Evolutionary conservation across 2,113 vertebrate species (phyloP).

Genomic region (Probosciger aterrimus): DNA sequence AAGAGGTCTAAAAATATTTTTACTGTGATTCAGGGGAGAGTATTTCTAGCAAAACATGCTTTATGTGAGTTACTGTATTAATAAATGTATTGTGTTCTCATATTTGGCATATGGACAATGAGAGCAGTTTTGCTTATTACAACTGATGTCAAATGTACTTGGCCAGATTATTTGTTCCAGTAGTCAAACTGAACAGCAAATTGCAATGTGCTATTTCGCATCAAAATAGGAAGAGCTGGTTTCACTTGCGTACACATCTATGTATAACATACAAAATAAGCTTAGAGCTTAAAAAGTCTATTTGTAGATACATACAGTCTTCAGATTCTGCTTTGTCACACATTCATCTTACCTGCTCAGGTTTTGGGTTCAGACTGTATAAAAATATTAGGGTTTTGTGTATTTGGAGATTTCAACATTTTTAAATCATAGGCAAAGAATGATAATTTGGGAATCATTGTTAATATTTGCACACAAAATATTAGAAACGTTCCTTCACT

Average conservation of each 20-base stretch:
- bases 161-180: slow-evolving; percentile 10
- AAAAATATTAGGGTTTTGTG: not conserved
- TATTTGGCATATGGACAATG: not conserved
- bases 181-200: not conserved
- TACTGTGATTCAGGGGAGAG: not conserved
- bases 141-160: slow-evolving; percentile 1
- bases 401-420: not conserved
- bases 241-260: not conserved
- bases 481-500: not conserved
- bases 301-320: not conserved
- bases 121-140: not conserved
- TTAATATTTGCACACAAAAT: not conserved
- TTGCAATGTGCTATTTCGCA: not conserved
- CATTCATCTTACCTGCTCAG: not conserved
- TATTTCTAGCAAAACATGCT: not conserved
- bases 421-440: not conserved
- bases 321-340: not conserved
- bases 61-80: not conserved
- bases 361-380: not conserved
- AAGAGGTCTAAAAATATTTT: slow-evolving; percentile 22
- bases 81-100: not conserved
- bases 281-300: not conserved
- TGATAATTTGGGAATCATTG: not conserved
- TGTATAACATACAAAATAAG: not conserved
- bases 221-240: not conserved